Base-by-base conservation (phyloP, 2,888 invertebrate genomes). In the Archips crataeganus region DNA sequence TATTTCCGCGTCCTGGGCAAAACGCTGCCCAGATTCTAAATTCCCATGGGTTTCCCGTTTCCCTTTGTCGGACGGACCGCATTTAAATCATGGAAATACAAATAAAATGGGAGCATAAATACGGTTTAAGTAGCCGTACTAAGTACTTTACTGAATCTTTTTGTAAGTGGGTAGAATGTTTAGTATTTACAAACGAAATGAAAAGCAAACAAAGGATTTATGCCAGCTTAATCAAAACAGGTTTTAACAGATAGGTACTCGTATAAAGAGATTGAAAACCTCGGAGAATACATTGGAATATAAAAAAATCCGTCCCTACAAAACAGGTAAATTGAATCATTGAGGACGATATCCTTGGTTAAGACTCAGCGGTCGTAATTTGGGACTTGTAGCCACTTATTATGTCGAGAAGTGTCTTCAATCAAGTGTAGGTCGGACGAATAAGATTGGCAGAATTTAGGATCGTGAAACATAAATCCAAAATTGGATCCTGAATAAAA, bases 1-100 rank as follows among this genome's bases (percentile, higher is more conserved):
- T 49, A 39, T 63, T 72, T 68, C 8, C 63, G 34, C 32, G 54
- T 63, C 54, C 39, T 59, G 65, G 60, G 63, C 64, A 64, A 73
- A 73, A 73, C 49, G 63, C 47, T 69, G 73, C 49, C 45, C 70
- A 49, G 63, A 60, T 73, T 69, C 63, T 57, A 39, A 72, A 68
- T 59, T 68, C 68, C 39, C 59, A 42, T 34, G 51, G 73, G 68
- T 49, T 63, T 42, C 67, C 39, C 49, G 39, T 36, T 32, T 57
- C 54, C 68, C 57, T 73, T 68, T 69, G 73, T 69, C 57, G 47
- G 51, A 42, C 71, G 45, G 71, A 49, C 65, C 39, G 60, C 51
- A 60, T 63, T 72, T 49, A 49, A 67, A 57, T 69, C 62, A 72
- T 62, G 65, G 60, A 51, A 71, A 60, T 66, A 71, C 11, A 54